Evolutionary conservation across 1,140 invertebrate species (phyloP).

Genomic region (Drosophila repleta): DNA sequence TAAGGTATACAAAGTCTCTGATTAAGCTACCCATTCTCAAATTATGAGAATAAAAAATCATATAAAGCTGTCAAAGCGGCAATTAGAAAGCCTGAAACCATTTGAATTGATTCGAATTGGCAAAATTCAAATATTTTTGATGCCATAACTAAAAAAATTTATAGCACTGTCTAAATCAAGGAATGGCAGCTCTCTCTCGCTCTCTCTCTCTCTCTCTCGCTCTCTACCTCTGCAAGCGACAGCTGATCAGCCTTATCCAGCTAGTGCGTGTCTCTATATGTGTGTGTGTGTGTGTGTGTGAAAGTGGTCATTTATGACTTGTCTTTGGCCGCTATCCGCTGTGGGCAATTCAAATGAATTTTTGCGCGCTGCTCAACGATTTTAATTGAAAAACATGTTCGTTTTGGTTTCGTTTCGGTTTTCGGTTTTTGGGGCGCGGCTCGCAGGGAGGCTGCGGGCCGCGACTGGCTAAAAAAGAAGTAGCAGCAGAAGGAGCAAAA

Average conservation of each 20-base stretch:
- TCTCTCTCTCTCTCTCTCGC: background rate
- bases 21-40: no score
- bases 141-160: no score
- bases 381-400: conserved; percentile 81
- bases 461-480: background rate
- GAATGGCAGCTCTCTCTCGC: no score
- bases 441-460: no score
- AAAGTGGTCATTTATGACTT: conserved; percentile 62
- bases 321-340: conserved; percentile 47
- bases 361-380: conserved; percentile 64
- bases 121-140: no score
- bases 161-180: no score
- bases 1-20: no score
- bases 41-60: no score
- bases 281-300: background rate
- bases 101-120: no score
- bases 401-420: conserved; percentile 68
- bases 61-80: no score
- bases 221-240: background rate
- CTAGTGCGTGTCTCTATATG: background rate
- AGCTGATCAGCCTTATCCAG: background rate
- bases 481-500: background rate
- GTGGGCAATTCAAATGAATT: conserved; percentile 71
- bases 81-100: no score
- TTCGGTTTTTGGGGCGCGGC: conserved; percentile 42